Base-by-base conservation (phyloP, 2,113 vertebrate genomes). In the Sceloporus undulatus region DNA sequence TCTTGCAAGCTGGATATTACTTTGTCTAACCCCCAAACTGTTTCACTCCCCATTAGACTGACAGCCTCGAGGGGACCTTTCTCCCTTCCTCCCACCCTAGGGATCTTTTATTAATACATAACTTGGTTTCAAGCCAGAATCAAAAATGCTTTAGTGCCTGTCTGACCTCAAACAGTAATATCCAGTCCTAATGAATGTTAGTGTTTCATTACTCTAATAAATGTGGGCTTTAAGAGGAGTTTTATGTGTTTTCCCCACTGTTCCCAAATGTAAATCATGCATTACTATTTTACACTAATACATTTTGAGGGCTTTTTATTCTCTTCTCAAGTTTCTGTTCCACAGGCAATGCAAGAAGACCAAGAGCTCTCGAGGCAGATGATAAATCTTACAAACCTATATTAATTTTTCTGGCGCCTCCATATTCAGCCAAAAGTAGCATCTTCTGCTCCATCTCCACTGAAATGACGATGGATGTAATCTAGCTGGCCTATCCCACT, bases 131-230 rank as follows among this genome's bases (percentile, higher is more conserved):
- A n/a, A 70, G 62, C 85, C 76, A 56, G 42, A 25, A 70, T 70
- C 23, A 79, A 68, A 86, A 34, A 52, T 21, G 52, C 65, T 70
- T 70, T 70, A 79, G 40, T 54, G 59, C 34, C 42, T 79, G 62
- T 29, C 40, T 70, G 76, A 86, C 85, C 85, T 86, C 62, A 79
- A 34, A 79, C 62, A 14, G 75, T 76, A 48, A 68, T 9, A 66
- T 62, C 27, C 29, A 34, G 18, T 13, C 62, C 34, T 78, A 86
- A 34, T 34, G 65, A 79, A 70, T 70, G 76, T 68, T 66, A 7
- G 62, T 86, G 42, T 70, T 86, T 79, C 76, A 27, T 66, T 25
- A 13, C 85, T 25, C 62, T 40, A 66, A 79, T 79, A 86, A 86
- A 79, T 86, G 85, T 48, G 27, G 76, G 25, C 16, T 68, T 86